Percentiles rank a stretch among this genome's conserved stretches.
These are phyloP conservation scores for Apis laboriosa DNA, from an alignment of 1,140 invertebrate genomes.

Conservation along the genomic window DNA sequence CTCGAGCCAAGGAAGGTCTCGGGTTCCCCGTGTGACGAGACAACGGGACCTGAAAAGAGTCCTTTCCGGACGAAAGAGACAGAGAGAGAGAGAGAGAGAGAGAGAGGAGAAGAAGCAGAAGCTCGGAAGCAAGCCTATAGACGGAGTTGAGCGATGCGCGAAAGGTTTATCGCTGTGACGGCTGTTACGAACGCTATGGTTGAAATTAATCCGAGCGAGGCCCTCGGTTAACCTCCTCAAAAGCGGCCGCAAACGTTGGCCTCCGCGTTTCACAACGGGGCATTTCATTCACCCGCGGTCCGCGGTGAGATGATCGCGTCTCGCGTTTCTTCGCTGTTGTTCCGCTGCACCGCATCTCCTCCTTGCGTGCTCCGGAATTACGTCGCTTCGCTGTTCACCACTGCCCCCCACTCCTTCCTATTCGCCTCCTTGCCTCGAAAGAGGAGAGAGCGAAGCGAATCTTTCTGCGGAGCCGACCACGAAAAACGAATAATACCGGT, in stretches of 20 bases:
- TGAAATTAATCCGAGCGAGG: constrained; percentile 73
- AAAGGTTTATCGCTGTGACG: constrained; percentile 62
- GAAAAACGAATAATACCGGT: not conserved
- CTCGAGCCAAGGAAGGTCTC: constrained; percentile 7
- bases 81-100: too few species aligned
- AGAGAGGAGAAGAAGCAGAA: too few species aligned
- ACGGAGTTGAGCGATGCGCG: constrained; percentile 52
- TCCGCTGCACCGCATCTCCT: constrained; percentile 13
- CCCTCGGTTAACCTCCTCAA: constrained; percentile 69
- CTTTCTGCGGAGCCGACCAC: constrained; percentile 16
- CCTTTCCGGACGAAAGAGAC: constrained; percentile 23
- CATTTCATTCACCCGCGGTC: constrained; percentile 50
- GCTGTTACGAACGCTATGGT: constrained; percentile 50
- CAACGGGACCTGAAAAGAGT: constrained; percentile 38
- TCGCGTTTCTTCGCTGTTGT: constrained; percentile 17
- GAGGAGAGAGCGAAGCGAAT: constrained; percentile 30
- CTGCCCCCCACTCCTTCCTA: constrained; percentile 15
- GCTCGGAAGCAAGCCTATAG: not conserved
- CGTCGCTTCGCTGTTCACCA: constrained; percentile 1
- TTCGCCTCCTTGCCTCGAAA: constrained; percentile 44
- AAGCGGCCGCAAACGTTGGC: constrained; percentile 60
- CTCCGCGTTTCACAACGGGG: constrained; percentile 56
- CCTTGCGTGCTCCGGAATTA: constrained; percentile 40
- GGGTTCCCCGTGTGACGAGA: constrained; percentile 11
- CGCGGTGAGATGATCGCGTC: constrained; percentile 42